phyloP scores from a whole-genome alignment of 2,888 invertebrate genomes.

The Dryobota labecula region DNA sequence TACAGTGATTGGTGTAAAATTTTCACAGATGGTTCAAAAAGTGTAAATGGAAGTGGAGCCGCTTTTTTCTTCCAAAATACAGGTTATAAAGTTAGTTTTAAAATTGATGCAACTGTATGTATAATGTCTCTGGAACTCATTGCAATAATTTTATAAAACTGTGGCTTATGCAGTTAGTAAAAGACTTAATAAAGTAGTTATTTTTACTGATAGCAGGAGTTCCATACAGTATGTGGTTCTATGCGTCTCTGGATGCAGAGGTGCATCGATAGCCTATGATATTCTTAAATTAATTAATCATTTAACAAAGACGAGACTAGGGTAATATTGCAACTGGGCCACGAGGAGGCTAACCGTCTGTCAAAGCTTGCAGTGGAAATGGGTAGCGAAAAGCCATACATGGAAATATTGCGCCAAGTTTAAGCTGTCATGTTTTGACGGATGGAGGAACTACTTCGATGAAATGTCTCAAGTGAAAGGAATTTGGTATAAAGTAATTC shows the following conservation, averaged over 20 bases:
- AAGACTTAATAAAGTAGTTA: neutral
- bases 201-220: neutral
- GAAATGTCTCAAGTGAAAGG: neutral
- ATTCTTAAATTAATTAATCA: too few relatives aligned
- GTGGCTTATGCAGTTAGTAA: neutral
- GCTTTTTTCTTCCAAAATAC: too few relatives aligned
- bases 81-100: neutral
- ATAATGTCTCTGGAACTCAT: neutral
- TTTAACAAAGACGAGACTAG: too few relatives aligned
- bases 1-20: neutral
- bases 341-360: too few relatives aligned
- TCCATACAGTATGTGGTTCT: neutral
- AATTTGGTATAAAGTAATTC: too few relatives aligned
- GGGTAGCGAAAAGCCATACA: neutral
- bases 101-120: neutral
- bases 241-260: neutral
- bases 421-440: neutral
- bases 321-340: too few relatives aligned
- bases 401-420: neutral
- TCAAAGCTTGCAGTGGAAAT: neutral
- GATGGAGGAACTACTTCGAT: neutral
- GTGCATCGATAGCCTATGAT: too few relatives aligned
- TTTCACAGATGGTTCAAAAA: neutral
- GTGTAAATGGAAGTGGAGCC: neutral
- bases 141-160: neutral